phyloP scores from a whole-genome alignment of 2,888 invertebrate species.

The Chrysolina haemoptera region DNA sequence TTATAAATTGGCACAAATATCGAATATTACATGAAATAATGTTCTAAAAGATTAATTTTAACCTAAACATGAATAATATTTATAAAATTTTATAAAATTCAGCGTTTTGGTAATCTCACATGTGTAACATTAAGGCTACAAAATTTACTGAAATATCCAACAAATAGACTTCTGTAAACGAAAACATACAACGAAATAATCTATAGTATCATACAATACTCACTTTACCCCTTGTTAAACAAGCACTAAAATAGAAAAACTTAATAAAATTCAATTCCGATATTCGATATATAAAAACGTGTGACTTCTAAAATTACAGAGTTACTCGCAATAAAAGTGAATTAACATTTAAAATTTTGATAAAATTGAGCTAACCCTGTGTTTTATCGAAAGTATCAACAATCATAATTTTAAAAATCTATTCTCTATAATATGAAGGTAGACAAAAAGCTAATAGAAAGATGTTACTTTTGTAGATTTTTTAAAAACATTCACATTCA shows the following conservation, averaged over 20 bases:
- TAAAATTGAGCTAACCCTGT: slow-evolving; percentile 37
- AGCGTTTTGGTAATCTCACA: slow-evolving; percentile 50
- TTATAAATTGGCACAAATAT: slow-evolving; percentile 61
- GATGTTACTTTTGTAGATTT: slow-evolving; percentile 45
- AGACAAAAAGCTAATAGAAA: slow-evolving; percentile 55
- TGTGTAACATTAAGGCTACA: slow-evolving; percentile 43
- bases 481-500: slow-evolving; percentile 45
- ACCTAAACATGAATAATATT: slow-evolving; percentile 42
- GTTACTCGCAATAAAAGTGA: slow-evolving; percentile 34
- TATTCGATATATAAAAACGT: slow-evolving; percentile 38
- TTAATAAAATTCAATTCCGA: slow-evolving; percentile 46
- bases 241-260: slow-evolving; percentile 50
- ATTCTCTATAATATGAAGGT: slow-evolving; percentile 43
- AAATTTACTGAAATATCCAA: slow-evolving; percentile 48
- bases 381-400: slow-evolving; percentile 40
- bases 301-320: slow-evolving; percentile 35
- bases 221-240: slow-evolving; percentile 48
- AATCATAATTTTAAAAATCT: slow-evolving; percentile 43
- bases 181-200: slow-evolving; percentile 46
- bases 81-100: slow-evolving; percentile 36
- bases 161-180: slow-evolving; percentile 47
- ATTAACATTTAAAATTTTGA: slow-evolving; percentile 38
- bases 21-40: slow-evolving; percentile 51
- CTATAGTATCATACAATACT: slow-evolving; percentile 49
- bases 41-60: slow-evolving; percentile 45